These are phyloP conservation scores for Mesochorus sp. DNA, from an alignment of 2,888 invertebrate species.

Conservation along the genomic window DNA sequence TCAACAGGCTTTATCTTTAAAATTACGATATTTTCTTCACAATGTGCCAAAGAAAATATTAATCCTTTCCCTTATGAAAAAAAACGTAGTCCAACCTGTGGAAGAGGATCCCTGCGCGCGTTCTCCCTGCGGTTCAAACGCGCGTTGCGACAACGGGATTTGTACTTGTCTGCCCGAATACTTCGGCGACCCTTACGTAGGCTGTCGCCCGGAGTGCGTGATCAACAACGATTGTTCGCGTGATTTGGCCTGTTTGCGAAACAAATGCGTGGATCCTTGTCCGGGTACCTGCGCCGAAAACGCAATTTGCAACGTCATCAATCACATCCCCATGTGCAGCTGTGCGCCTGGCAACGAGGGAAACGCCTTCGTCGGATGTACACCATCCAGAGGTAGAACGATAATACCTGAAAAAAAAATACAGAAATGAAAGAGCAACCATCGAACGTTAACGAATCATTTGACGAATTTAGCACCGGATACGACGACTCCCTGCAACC, in stretches of 20 bases:
- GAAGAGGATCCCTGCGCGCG: conserved; percentile 88
- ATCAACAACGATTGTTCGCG: conserved; percentile 89
- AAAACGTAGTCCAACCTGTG: conserved; percentile 88
- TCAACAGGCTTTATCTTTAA: no score
- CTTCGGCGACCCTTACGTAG: conserved; percentile 88
- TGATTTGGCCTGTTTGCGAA: conserved; percentile 89
- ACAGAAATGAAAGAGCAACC: no score
- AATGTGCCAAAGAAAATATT: no score
- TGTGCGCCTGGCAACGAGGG: conserved; percentile 88
- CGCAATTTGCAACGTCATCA: conserved; percentile 86
- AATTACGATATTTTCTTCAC: no score
- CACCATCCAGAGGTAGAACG: conserved; percentile 83
- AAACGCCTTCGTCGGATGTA: conserved; percentile 87
- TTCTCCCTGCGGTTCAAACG: conserved; percentile 90
- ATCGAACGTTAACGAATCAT: no score
- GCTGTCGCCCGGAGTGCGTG: conserved; percentile 91
- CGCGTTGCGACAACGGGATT: conserved; percentile 89
- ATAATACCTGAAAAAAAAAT: background rate
- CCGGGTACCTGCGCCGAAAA: conserved; percentile 87
- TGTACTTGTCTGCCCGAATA: conserved; percentile 90
- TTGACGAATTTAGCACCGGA: no score
- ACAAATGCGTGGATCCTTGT: conserved; percentile 91
- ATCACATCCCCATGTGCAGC: conserved; percentile 83
- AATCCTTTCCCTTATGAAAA: no score
- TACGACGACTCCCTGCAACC: conserved; percentile 77